phyloP scores from a whole-genome alignment of 2,113 vertebrate species.

The Microcebus tavaratra region DNA sequence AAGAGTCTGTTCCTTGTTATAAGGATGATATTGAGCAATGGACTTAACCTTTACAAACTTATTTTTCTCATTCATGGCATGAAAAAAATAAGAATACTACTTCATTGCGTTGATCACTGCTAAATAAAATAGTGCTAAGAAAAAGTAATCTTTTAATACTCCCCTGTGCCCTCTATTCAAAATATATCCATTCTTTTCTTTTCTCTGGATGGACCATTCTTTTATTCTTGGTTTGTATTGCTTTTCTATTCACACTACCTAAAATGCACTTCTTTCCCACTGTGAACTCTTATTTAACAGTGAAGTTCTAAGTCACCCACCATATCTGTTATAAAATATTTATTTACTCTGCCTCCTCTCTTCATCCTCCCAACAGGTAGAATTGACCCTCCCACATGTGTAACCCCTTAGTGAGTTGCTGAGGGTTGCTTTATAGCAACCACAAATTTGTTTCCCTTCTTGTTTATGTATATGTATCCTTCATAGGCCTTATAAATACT shows the following conservation, averaged over 20 bases:
- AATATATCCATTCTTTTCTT: not conserved
- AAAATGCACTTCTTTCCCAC: not conserved
- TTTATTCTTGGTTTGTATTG: not conserved
- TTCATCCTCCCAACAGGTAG: not conserved
- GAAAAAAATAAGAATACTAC: not conserved
- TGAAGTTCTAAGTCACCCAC: not conserved
- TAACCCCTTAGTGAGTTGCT: not conserved
- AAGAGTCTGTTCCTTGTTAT: not conserved
- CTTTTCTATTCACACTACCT: not conserved
- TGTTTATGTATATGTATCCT: not conserved
- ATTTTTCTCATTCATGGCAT: not conserved
- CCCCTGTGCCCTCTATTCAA: not conserved
- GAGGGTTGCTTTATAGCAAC: not conserved
- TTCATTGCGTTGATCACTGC: not conserved
- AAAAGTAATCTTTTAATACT: not conserved
- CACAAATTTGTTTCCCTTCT: not conserved
- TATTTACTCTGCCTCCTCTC: not conserved
- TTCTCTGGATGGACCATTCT: not conserved
- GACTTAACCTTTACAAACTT: not conserved
- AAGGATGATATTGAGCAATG: not conserved
- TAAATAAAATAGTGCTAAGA: not conserved
- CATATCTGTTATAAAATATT: not conserved
- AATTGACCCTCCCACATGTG: not conserved
- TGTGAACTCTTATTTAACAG: not conserved
- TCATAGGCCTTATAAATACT: not conserved